Evolutionary conservation across 2,113 vertebrate species (phyloP), one percentile per base, ranked within the genome.

Genomic region (Aegithalos caudatus): DNA sequence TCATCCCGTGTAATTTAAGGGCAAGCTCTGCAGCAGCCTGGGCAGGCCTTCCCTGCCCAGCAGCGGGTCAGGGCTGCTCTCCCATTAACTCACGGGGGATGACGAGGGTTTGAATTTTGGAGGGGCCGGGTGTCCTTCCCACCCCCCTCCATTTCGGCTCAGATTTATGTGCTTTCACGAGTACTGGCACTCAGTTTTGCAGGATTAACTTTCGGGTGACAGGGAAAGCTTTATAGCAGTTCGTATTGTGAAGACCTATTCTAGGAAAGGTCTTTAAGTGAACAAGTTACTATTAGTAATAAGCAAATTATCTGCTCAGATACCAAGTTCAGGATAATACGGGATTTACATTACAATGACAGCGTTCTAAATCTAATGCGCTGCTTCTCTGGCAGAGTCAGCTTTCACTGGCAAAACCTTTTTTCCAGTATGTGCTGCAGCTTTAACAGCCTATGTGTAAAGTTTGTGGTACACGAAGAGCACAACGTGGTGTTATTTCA

Each of bases 381-480:
- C 33, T 65, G 54, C 85, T 69, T 58, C 61, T 69, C 61, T 42
- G 20, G 17, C 11, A 21, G 48, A 81, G n/a, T n/a, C 78, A 76
- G 50, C 38, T 81, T 82, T 45, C 58, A 25, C 42, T 47, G 31
- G 35, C 42, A 83, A 61, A 90, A 12, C 28, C 4, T 21, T 29
- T 58, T 47, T 42, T 12, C 7, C 50, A 10, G 40, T 56, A 56
- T 4, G 42, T 72, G 73, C 61, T 76, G 85, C 70, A 65, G 92
- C 88, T 95, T 92, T 85, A 92, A 74, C 91, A 93, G 91, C 44
- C 33, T 3, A 61, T 24, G 88, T 61, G 61, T 89, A 94, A 97
- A 97, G 94, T 97, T 96, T 95, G 91, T 67, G 77, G 70, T 76
- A 92, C 54, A 65, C 3, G 79, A 92, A 91, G 85, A 94, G 57